Conservation (phyloP, 2,797 vertebrate species). For the Kryptopterus vitreolus region DNA sequence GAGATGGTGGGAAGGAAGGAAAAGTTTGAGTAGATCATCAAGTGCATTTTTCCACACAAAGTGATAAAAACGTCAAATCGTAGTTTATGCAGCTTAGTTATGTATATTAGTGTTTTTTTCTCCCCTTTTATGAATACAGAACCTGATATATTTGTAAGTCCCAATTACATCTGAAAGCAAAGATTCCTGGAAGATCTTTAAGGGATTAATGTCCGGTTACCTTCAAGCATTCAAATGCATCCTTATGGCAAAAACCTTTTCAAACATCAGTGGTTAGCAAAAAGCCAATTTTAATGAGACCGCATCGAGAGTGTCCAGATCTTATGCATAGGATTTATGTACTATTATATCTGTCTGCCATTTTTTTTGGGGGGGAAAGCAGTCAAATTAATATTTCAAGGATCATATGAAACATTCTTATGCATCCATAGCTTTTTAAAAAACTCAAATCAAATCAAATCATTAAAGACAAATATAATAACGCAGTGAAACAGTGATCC, state of each 20-base stretch:
- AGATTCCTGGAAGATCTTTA: conserved; percentile 14
- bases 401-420: neutral
- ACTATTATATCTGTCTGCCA: neutral
- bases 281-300: neutral
- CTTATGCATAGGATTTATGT: neutral
- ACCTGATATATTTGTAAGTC: neutral
- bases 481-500: too few relatives aligned
- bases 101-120: neutral
- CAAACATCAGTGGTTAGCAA: neutral
- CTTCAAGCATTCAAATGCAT: neutral
- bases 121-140: neutral
- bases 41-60: neutral
- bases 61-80: neutral
- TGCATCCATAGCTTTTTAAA: neutral
- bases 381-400: neutral
- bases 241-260: neutral
- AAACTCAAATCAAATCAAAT: neutral
- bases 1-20: neutral
- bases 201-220: neutral
- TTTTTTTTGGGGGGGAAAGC: neutral
- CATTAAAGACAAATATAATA: too few relatives aligned
- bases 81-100: neutral
- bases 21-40: neutral
- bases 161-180: conserved; percentile 3
- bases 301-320: neutral